Evolutionary conservation across 2,113 vertebrate genomes (phyloP), one percentile per base, ranked within the genome.

Genomic region (Sander vitreus): DNA sequence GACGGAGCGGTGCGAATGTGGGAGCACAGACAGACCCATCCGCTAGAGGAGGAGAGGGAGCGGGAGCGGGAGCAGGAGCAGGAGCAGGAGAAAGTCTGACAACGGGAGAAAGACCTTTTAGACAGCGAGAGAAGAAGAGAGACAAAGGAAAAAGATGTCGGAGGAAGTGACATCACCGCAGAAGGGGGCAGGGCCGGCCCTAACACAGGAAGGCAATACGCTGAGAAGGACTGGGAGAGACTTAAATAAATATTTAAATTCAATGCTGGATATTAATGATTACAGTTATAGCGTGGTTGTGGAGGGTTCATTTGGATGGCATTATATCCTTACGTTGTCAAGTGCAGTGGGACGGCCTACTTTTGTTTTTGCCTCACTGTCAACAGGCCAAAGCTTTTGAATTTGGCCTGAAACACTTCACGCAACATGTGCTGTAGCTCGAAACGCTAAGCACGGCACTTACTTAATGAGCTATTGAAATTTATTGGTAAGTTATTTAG

Each of bases 1-100:
- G 97, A 98, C 1, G 96, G 97, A 54, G 96, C 93, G 6, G 93
- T 98, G 58, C 94, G 96, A 23, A 92, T 97, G 66, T 98, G 97
- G 97, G 96, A 97, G 83, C 96, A 98, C 89, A 91, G 94, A 81
- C 96, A 97, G 86, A 94, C 93, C 2, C 96, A 97, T 72, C 97
- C 95, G 55, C 94, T 97, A 59, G 95, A 95, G 16, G 94, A 93
- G 78, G 94, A 95, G 66, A 67, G 94, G 36, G 93, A 91, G 65
- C 51, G 91, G 36, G 91, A n/a, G n/a, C n/a, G n/a, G n/a, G n/a
- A n/a, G n/a, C n/a, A n/a, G n/a, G n/a, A n/a, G n/a, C n/a, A n/a
- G 36, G 93, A 91, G 65, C 51, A 90, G 36, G 91, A 90, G 60
- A 78, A 75, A 55, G 87, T 76, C 60, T 54, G 71, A 81, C 63